Evolutionary conservation across 2,113 vertebrate species (phyloP).

Genomic region (Bujurquina vittata): DNA sequence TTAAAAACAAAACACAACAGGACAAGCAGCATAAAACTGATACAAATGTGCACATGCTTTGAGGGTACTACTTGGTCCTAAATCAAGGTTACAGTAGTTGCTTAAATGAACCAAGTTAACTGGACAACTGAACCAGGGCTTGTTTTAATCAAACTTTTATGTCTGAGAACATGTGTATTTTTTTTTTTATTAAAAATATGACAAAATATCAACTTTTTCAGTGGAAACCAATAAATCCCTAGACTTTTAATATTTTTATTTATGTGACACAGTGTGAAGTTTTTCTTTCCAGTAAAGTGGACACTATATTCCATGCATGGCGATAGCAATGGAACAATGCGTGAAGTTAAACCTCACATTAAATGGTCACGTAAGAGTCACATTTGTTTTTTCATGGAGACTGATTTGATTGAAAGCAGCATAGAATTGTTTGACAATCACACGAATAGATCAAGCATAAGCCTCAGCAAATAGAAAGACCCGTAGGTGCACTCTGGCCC

Average conservation of each 20-base stretch:
- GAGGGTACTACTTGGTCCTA: too few species aligned
- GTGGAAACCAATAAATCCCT: not conserved
- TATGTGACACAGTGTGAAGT: not conserved
- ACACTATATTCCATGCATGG: constrained; percentile 1
- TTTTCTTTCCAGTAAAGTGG: constrained; percentile 6
- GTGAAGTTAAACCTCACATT: constrained; percentile 53
- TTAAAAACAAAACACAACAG: not conserved
- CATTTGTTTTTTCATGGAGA: constrained; percentile 38
- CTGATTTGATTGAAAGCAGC: constrained; percentile 65
- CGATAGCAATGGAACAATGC: constrained; percentile 19
- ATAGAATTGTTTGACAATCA: constrained; percentile 57
- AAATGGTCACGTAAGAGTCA: constrained; percentile 53
- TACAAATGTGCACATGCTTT: not conserved
- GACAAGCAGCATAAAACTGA: not conserved
- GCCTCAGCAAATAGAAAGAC: constrained; percentile 50
- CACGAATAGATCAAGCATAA: constrained; percentile 58
- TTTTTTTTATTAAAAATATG: too few species aligned
- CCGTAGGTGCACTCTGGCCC: constrained; percentile 65
- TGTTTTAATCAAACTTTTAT: not conserved
- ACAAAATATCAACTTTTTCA: not conserved
- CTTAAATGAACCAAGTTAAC: not conserved
- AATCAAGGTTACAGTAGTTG: not conserved
- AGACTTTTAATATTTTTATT: not conserved
- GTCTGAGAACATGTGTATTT: too few species aligned
- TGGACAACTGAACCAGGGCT: not conserved